Evolutionary conservation across 2,888 invertebrate genomes (phyloP).

Genomic region (Dione juno): DNA sequence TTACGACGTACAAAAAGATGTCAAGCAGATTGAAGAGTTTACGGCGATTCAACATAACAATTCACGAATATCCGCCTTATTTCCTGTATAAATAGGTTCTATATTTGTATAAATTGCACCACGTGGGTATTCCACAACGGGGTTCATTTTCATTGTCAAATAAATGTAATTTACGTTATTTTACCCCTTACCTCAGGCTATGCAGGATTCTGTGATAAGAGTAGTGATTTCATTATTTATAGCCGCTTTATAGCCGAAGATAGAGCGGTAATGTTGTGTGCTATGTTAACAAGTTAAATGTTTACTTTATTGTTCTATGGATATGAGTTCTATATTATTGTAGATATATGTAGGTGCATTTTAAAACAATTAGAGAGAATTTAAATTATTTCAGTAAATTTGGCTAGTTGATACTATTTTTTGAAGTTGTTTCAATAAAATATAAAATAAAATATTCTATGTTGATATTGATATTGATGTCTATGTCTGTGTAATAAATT

Average conservation of each 20-base stretch:
- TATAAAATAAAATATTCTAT: no score
- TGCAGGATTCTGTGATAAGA: constrained; percentile 45
- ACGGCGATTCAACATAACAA: constrained; percentile 30
- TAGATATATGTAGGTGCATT: no score
- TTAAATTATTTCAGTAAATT: no score
- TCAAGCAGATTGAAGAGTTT: constrained; percentile 45
- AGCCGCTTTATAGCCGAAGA: constrained; percentile 37
- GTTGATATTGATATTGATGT: no score
- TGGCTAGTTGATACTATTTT: no score
- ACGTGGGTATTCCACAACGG: constrained; percentile 31
- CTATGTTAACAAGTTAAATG: constrained; percentile 4
- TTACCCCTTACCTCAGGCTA: constrained; percentile 44
- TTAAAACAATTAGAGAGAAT: no score
- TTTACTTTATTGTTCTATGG: constrained; percentile 5
- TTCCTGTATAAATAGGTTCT: constrained; percentile 21
- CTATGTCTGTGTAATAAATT: no score
- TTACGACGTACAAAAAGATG: constrained; percentile 42
- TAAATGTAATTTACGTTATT: constrained; percentile 48
- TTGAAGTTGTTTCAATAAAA: no score
- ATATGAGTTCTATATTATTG: no score
- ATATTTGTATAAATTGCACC: constrained; percentile 30
- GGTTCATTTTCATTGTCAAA: constrained; percentile 47
- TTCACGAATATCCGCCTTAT: constrained; percentile 34
- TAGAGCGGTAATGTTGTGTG: constrained; percentile 33
- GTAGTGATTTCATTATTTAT: constrained; percentile 46